These are phyloP conservation scores for Pterophyllum scalare DNA, from an alignment of 2,113 vertebrate species.

Conservation along the genomic window DNA sequence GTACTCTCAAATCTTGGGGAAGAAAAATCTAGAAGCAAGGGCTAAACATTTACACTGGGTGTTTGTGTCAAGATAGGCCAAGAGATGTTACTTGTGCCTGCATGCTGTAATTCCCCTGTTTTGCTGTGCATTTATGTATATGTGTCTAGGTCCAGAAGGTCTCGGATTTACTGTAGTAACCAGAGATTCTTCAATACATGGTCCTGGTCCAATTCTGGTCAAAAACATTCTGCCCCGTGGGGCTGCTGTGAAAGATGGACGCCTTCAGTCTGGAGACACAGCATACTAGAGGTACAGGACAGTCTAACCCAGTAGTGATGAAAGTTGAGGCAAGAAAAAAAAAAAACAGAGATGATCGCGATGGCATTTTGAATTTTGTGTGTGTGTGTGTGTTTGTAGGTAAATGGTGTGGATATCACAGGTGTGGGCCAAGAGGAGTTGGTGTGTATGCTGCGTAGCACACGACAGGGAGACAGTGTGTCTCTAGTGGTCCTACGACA, in stretches of 20 bases:
- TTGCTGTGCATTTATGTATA: background rate
- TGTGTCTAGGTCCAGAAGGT: constrained; percentile 88
- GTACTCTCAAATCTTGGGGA: background rate
- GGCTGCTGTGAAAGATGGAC: constrained; percentile 95
- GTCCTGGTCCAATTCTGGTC: constrained; percentile 94
- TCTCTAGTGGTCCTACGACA: constrained; percentile 89
- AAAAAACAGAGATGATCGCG: too few relatives aligned
- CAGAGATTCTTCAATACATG: constrained; percentile 93
- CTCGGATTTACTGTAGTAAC: constrained; percentile 98
- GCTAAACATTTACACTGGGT: background rate
- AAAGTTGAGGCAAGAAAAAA: too few relatives aligned
- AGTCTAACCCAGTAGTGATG: background rate
- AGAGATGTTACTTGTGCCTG: background rate
- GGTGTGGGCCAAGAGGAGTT: constrained; percentile 93
- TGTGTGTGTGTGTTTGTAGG: constrained; percentile 77
- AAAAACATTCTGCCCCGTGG: constrained; percentile 97
- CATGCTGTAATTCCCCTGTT: background rate
- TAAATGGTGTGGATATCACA: constrained; percentile 91
- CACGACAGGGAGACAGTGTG: constrained; percentile 92
- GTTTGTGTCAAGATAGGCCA: background rate
- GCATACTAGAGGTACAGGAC: constrained; percentile 91
- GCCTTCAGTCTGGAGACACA: constrained; percentile 94
- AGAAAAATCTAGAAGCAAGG: constrained; percentile 14
- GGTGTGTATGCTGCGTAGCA: constrained; percentile 93
- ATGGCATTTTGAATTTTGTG: constrained; percentile 1